Evolutionary conservation across 92 coral and sea anemone species (phyloP), one percentile per base, ranked within the genome.

Genomic region (Phenganax subtilis): DNA sequence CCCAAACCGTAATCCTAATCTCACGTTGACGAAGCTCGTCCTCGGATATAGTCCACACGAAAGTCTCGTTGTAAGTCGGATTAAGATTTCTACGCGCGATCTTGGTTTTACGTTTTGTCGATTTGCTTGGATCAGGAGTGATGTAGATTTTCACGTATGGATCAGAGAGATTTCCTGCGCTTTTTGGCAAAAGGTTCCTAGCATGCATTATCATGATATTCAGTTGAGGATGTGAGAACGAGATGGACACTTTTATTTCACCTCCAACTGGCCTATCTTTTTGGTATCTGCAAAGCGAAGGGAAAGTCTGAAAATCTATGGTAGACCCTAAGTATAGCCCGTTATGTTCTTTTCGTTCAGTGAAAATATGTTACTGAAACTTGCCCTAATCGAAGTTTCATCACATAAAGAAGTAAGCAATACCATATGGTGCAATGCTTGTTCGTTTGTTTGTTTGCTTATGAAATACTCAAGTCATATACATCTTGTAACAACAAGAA

Each of bases 151-250:
- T 96, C 51, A 96, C 99, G 87, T 96, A 96, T 6, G 99, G 99
- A 85, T 96, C 99, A 9, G 97, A 92, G 62, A 86, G 87, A 57
- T 81, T 82, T 55, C 90, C 89, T 25, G 90, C 88, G 69, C 90
- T 87, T 51, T 93, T 89, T 10, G 94, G 91, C 10, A 97, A 89
- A 70, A 96, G 72, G 73, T 89, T 87, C 78, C 87, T 96, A 0
- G 93, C 97, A 85, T 96, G 99, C 93, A 96, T 96, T 57, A 96
- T 89, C 99, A 96, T 96, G 12, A 92, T 93, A 8, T 90, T 86
- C 3, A 96, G 90, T 14, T 90, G 86, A 63, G 83, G 89, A 25
- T 86, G 75, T 71, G 88, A 89, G 82, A 87, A 89, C 3, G 96
- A 91, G 72, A 96, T 87, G 37, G 92, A 85, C 71, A 96, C 84